Evolutionary conservation across 2,797 vertebrate species (phyloP), one percentile per base, ranked within the genome.

Genomic region (Mycteria americana): DNA sequence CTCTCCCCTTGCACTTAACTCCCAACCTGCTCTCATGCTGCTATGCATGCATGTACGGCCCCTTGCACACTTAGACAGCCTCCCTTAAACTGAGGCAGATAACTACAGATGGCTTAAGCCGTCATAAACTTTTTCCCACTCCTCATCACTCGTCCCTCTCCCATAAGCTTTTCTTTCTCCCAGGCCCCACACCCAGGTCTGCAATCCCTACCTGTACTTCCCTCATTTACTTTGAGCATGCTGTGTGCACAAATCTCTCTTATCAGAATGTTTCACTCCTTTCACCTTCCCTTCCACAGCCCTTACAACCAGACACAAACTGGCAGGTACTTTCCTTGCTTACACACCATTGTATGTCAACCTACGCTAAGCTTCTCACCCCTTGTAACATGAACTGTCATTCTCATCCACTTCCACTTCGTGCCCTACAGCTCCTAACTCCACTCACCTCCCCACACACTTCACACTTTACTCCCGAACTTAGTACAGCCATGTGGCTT

Each of bases 381-480:
- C 23, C 37, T 62, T 3, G 4, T 59, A 89, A 75, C 39, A 31
- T 11, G 24, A 94, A 45, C 80, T 69, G 59, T 69, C 80, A 57
- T 77, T 93, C 80, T 69, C 41, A 43, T 92, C 57, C 64, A 53
- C 65, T 91, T 95, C 75, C 73, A 92, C 53, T 62, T 93, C 21
- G 1, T 72, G 88, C 37, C 53, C 64, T 77, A 17, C 45, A 77
- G 27, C 24, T 93, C 45, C 68, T 37, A 85, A 19, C 57, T 74
- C 59, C 35, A 16, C 45, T 85, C 0, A 0, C 33, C 57, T 89
- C 83, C 74, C 37, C 51, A 70, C 70, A 89, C 78, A 72, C 72
- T 92, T 92, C 93, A 87, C 77, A 68, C 76, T 92, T 92, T 43
- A 12, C 59, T 95, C 92, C 50, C 73, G 48, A 88, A 83, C 48